Evolutionary conservation across 2,888 invertebrate genomes (phyloP).

Genomic region (Acanthoscelides obtectus): DNA sequence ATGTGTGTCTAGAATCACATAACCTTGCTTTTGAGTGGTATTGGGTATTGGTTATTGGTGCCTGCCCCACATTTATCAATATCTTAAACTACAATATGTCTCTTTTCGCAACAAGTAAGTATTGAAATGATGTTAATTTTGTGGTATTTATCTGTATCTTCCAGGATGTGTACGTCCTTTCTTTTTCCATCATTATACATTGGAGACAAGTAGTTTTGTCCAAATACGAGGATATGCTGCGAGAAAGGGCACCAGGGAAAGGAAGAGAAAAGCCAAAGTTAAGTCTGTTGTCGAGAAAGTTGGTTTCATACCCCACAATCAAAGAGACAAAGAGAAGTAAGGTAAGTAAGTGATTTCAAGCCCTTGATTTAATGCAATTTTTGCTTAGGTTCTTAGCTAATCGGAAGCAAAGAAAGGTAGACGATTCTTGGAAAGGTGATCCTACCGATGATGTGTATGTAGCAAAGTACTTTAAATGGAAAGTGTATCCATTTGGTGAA

Average conservation of each 20-base stretch:
- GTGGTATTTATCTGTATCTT: background rate
- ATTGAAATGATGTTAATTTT: background rate
- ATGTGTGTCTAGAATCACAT: too few relatives aligned
- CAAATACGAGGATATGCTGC: constrained; percentile 60
- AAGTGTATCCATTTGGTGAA: constrained; percentile 64
- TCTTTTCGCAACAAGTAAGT: background rate
- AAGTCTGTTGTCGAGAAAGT: constrained; percentile 72
- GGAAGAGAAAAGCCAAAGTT: constrained; percentile 66
- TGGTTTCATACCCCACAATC: constrained; percentile 69
- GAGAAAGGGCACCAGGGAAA: constrained; percentile 77
- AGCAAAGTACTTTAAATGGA: constrained; percentile 53
- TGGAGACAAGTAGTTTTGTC: background rate
- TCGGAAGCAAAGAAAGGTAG: constrained; percentile 52
- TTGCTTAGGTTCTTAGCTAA: constrained; percentile 44
- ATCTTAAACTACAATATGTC: too few relatives aligned
- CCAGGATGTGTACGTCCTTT: background rate
- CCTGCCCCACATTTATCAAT: too few relatives aligned
- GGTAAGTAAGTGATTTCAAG: constrained; percentile 2
- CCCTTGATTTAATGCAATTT: background rate
- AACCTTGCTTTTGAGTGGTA: too few relatives aligned
- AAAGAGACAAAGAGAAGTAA: constrained; percentile 55
- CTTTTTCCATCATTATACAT: background rate
- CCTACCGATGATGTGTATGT: constrained; percentile 64
- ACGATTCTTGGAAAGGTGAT: constrained; percentile 55
- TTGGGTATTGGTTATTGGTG: too few relatives aligned